Evolutionary conservation across 1,140 invertebrate genomes (phyloP), one percentile per base, ranked within the genome.

Genomic region (Nephotettix cincticeps): DNA sequence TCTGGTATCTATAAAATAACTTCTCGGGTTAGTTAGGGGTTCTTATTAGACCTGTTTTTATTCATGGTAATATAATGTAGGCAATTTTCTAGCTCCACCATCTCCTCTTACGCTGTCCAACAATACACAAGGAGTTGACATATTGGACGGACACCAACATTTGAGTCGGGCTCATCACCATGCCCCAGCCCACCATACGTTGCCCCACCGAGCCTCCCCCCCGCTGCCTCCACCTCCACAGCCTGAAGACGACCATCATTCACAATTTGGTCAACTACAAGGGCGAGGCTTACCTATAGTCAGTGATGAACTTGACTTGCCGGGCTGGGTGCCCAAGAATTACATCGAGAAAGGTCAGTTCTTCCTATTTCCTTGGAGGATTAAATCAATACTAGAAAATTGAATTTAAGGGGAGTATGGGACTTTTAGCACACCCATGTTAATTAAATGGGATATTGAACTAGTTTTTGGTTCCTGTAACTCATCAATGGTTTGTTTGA

Each of bases 331-430:
- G 54, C 97, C 97, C 28, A 95, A 96, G 78, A 94, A 93, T 83
- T 99, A 97, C 78, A 91, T 98, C n/a, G 96, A 99, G 81, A 98
- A 99, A 92, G 94, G 94, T 96, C 81, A 58, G 45, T 51, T 1
- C 28, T 61, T 4, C n/a, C n/a, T n/a, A n/a, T n/a, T n/a, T n/a
- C n/a, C n/a, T n/a, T 11, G 9, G 40, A 43, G 40, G 40, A 43
- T 43, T 43, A 43, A 43, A 11, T 43, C 40, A 43, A 43, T n/a
- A 43, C 9, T 9, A n/a, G 40, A n/a, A 11, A 11, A 43, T 43
- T 43, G 9, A 43, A 11, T 43, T 43, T n/a, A 43, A 43, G 40
- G 40, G 40, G 40, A 11, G 13, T 29, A 43, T 9, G 40, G 40
- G 40, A 11, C 9, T 43, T 43, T n/a, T 9, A 43, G n/a, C 40